Conservation (phyloP, 2,888 invertebrate species). For the Smittia sp. region DNA sequence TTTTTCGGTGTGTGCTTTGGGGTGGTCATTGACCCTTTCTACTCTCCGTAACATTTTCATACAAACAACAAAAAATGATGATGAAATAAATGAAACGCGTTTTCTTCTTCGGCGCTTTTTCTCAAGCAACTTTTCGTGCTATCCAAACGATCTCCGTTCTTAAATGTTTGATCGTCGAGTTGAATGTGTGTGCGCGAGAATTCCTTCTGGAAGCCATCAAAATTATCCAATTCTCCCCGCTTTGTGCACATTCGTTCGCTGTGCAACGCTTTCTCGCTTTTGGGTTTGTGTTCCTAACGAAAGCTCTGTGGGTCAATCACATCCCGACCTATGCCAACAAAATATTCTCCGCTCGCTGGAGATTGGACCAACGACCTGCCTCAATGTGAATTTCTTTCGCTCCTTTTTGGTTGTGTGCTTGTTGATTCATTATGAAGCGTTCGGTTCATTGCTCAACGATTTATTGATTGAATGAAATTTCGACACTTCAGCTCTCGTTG, state of each 20-base stretch:
- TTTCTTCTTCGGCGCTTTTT: not conserved
- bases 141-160: not conserved
- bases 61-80: not conserved
- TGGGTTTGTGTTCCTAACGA: constrained; percentile 5
- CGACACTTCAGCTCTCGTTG: too few species aligned
- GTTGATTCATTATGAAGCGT: not conserved
- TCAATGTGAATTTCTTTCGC: constrained; percentile 24
- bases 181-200: not conserved
- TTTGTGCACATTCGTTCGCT: not conserved
- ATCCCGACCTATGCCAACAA: constrained; percentile 35
- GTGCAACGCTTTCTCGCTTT: not conserved
- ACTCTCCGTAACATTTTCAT: not conserved
- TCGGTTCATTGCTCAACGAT: too few species aligned
- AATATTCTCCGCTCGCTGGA: not conserved
- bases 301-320: constrained; percentile 8
- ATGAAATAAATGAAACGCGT: not conserved
- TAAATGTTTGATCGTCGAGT: not conserved
- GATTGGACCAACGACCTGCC: constrained; percentile 25
- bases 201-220: not conserved
- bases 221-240: not conserved
- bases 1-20: constrained; percentile 35
- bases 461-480: too few species aligned
- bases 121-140: not conserved
- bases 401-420: not conserved
- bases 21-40: constrained; percentile 22